Conservation (phyloP, 2,888 invertebrate genomes). For the Melieria crassipennis region DNA sequence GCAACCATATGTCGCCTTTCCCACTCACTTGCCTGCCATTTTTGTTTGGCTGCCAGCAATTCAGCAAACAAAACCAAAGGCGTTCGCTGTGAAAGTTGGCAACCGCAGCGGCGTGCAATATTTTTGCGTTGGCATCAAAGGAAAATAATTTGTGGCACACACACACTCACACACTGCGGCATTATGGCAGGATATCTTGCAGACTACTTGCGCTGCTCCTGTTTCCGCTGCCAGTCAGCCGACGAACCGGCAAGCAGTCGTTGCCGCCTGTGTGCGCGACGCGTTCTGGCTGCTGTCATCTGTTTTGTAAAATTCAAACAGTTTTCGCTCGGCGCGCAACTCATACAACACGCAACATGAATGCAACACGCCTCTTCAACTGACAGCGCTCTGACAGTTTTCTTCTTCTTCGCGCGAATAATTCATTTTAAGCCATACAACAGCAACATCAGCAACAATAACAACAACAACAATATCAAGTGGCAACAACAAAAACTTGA, state of each 20-base stretch:
- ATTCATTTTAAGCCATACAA: constrained; percentile 55
- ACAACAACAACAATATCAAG: constrained; percentile 39
- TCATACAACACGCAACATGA: constrained; percentile 53
- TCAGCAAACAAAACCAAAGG: no score
- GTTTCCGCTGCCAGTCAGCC: background rate
- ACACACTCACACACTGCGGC: no score
- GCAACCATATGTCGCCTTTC: no score
- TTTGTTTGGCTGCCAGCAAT: no score
- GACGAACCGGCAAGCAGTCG: background rate
- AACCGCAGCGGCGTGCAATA: no score
- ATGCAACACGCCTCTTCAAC: constrained; percentile 51
- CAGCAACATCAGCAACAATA: background rate
- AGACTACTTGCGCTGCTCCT: no score
- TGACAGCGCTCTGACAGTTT: constrained; percentile 64
- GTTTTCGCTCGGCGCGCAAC: constrained; percentile 39
- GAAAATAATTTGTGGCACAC: no score
- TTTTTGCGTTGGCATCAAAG: no score
- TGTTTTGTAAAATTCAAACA: constrained; percentile 55
- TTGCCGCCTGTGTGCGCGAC: background rate
- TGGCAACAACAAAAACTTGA: constrained; percentile 43
- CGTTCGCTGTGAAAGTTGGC: no score
- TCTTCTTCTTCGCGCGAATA: constrained; percentile 64
- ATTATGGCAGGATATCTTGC: no score
- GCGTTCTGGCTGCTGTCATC: constrained; percentile 48
- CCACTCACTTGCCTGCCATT: no score